Evolutionary conservation across 2,797 vertebrate species (phyloP), one percentile per base, ranked within the genome.

Genomic region (Lophotriccus pileatus): DNA sequence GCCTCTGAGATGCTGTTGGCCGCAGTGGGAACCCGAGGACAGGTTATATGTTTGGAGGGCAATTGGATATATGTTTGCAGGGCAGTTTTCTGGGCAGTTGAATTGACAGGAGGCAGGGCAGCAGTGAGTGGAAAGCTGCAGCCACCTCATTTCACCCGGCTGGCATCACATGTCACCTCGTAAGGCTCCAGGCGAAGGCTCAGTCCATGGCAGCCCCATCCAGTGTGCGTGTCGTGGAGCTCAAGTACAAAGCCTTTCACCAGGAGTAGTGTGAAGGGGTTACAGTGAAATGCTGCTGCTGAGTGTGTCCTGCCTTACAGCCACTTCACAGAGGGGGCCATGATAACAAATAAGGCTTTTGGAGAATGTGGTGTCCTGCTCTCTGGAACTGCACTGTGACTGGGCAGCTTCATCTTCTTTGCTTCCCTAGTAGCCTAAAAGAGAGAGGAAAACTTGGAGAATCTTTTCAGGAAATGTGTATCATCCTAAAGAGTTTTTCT

Each of bases 161-260:
- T 72, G 10, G 46, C 34, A 32, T 37, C 30, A 7, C 36, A 15
- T 1, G 0, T 23, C 73, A 17, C 28, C 49, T 0, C 0, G 0
- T 13, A n/a, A 52, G 14, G 18, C 0, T 1, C 44, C 18, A 7
- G 20, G 39, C 2, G 5, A 50, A 44, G 73, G 36, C 15, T 27
- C 1, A 5, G 36, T 14, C 60, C 0, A 0, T 28, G 49, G 53
- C 80, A 52, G 37, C 53, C 43, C 43, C 2, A 0, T 28, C 79
- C 24, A 14, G 46, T 1, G 0, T 18, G 1, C 0, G 9, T 36
- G 37, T 46, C 53, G 59, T 18, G 43, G 34, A 0, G 1, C 15
- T 49, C 46, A 37, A 9, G 10, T 18, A 8, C 20, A 17, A 21
- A 59, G 17, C 20, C 32, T 69, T 68, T 37, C 46, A 15, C 34